phyloP scores from a whole-genome alignment of 2,113 vertebrate species.

The Cricetomys ansorgei region DNA sequence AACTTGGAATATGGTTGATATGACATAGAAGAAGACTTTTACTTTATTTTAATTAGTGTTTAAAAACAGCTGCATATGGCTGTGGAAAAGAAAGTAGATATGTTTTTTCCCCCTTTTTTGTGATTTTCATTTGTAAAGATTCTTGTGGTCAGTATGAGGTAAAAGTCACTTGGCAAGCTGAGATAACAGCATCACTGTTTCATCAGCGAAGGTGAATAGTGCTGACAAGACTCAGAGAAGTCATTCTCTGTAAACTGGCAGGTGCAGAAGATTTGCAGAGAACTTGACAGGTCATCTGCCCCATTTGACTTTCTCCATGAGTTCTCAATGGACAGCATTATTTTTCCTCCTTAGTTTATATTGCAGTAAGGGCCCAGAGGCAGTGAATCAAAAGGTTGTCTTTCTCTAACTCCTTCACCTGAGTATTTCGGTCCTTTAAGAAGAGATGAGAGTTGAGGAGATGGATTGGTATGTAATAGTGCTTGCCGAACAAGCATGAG shows the following conservation, averaged over 20 bases:
- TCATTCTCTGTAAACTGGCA: neutral
- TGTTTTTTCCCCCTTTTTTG: neutral
- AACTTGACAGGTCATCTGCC: neutral
- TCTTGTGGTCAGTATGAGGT: neutral
- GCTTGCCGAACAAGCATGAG: neutral
- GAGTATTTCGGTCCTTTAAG: neutral
- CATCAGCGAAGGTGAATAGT: neutral
- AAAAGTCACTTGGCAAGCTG: neutral
- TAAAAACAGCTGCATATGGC: neutral
- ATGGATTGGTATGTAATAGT: neutral
- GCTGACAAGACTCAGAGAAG: neutral
- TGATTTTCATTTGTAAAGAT: neutral
- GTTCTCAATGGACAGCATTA: neutral
- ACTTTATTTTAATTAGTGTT: slow-evolving; percentile 36
- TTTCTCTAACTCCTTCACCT: neutral
- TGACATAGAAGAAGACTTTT: slow-evolving; percentile 1
- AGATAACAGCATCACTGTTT: neutral
- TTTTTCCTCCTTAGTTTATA: neutral
- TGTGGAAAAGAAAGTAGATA: neutral
- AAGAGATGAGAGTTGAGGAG: neutral
- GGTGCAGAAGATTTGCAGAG: neutral
- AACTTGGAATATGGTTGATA: slow-evolving; percentile 10
- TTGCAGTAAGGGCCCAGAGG: neutral
- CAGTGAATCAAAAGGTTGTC: neutral
- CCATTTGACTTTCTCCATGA: neutral